A percentile compares a stretch with the other conserved stretches of the same genome.
Conservation (phyloP, 2,113 vertebrate species). For the Collichthys lucidus region DNA sequence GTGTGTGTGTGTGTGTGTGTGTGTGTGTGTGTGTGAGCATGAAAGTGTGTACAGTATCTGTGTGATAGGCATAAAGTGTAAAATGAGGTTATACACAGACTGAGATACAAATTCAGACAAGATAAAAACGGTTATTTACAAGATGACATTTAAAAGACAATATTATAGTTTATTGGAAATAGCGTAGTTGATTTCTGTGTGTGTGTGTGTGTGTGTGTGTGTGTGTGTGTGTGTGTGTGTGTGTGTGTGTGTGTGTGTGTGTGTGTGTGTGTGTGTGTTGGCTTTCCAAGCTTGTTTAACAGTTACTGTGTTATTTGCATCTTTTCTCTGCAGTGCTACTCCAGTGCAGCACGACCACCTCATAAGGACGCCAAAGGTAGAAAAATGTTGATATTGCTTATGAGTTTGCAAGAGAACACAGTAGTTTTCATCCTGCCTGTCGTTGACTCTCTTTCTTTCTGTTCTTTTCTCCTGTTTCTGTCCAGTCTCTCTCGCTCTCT, state of each 20-base stretch:
- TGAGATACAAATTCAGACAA: slow-evolving; percentile 45
- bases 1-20: slow-evolving; percentile 35
- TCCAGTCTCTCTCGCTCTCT: slow-evolving; percentile 81
- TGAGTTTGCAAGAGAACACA: neutral
- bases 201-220: neutral
- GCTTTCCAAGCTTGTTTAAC: slow-evolving; percentile 10
- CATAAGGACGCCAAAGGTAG: slow-evolving; percentile 77
- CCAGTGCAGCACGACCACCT: slow-evolving; percentile 64
- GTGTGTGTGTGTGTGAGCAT: slow-evolving; percentile 23
- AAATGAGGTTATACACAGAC: slow-evolving; percentile 56
- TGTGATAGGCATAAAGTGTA: slow-evolving; percentile 44
- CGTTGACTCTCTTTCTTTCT: neutral
- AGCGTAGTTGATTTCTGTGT: slow-evolving; percentile 11
- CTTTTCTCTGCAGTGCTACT: slow-evolving; percentile 48
- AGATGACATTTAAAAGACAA: slow-evolving; percentile 47
- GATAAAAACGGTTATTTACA: slow-evolving; percentile 43
- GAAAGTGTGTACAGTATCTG: slow-evolving; percentile 30
- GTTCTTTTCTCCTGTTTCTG: neutral
- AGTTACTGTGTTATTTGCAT: slow-evolving; percentile 8
- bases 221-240: slow-evolving; percentile 11
- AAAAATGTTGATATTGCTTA: neutral
- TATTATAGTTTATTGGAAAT: slow-evolving; percentile 14
- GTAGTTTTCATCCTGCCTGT: neutral
- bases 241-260: neutral
- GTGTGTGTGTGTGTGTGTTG: neutral